These are phyloP conservation scores for Dolichopus griseipennis DNA, from an alignment of 2,888 invertebrate species.

Conservation along the genomic window DNA sequence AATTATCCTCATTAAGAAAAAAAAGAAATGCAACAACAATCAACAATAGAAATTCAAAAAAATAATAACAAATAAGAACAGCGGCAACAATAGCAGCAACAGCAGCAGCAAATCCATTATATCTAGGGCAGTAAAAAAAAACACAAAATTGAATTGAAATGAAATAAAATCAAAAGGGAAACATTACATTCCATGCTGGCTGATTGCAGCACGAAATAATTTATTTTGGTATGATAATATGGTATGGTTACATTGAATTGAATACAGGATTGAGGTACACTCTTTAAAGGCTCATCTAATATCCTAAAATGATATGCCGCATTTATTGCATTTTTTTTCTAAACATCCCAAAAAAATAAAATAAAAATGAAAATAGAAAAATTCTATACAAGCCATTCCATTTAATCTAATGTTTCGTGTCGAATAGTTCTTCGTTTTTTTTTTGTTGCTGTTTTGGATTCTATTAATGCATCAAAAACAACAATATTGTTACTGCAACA, in stretches of 20 bases:
- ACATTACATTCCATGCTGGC: background rate
- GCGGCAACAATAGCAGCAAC: background rate
- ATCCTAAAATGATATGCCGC: background rate
- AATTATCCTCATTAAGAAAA: conserved; percentile 3
- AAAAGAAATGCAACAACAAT: background rate
- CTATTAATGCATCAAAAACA: too few species aligned
- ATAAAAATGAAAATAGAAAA: too few species aligned
- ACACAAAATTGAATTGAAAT: background rate
- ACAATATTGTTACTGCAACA: too few species aligned
- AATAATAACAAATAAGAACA: background rate
- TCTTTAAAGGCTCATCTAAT: background rate
- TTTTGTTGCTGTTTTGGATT: too few species aligned
- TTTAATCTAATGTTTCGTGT: background rate
- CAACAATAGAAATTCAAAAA: too few species aligned
- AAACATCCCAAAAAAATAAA: too few species aligned
- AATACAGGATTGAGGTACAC: too few species aligned
- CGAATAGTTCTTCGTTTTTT: too few species aligned
- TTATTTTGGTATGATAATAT: conserved; percentile 3
- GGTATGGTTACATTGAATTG: background rate
- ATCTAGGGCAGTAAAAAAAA: background rate
- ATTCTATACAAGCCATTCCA: background rate
- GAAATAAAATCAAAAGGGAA: background rate
- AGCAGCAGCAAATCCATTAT: background rate
- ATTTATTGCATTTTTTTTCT: background rate
- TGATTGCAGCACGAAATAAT: background rate